Conservation (phyloP, 2,113 vertebrate species). For the Lota lota region DNA sequence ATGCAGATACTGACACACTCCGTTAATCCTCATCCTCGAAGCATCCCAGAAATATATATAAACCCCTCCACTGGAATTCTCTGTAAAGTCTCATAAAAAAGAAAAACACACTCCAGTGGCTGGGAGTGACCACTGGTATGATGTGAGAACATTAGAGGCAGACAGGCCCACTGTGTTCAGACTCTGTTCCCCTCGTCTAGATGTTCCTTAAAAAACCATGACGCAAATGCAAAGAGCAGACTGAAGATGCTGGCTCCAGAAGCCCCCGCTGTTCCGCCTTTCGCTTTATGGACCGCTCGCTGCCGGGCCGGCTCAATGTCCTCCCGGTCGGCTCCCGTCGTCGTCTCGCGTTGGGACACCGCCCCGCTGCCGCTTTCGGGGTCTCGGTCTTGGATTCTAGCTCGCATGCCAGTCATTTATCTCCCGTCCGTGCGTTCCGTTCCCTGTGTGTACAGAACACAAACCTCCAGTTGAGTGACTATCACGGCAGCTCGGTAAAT, state of each 20-base stretch:
- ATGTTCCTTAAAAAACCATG: slow-evolving; percentile 20
- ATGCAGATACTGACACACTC: background rate
- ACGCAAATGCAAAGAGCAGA: slow-evolving; percentile 58
- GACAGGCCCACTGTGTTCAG: slow-evolving; percentile 40
- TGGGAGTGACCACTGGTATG: slow-evolving; percentile 31
- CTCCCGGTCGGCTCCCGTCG: slow-evolving; percentile 31
- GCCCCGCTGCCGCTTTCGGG: too few species aligned
- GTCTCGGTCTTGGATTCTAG: too few species aligned
- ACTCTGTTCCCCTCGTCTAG: slow-evolving; percentile 53
- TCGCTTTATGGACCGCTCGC: slow-evolving; percentile 22
- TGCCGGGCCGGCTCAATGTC: background rate
- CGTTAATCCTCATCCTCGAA: slow-evolving; percentile 11
- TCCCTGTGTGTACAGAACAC: slow-evolving; percentile 10
- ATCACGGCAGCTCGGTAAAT: background rate
- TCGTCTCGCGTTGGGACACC: background rate
- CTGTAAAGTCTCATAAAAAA: background rate
- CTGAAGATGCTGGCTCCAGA: slow-evolving; percentile 20
- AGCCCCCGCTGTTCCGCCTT: slow-evolving; percentile 21
- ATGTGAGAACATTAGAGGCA: slow-evolving; percentile 56
- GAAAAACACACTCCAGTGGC: slow-evolving; percentile 19
- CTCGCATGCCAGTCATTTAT: background rate
- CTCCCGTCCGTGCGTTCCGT: slow-evolving; percentile 23
- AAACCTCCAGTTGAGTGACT: background rate
- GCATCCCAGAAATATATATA: slow-evolving; percentile 28
- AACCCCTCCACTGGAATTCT: slow-evolving; percentile 1